These are phyloP conservation scores for Papilio protenor DNA, from an alignment of 2,888 invertebrate genomes.

Conservation along the genomic window DNA sequence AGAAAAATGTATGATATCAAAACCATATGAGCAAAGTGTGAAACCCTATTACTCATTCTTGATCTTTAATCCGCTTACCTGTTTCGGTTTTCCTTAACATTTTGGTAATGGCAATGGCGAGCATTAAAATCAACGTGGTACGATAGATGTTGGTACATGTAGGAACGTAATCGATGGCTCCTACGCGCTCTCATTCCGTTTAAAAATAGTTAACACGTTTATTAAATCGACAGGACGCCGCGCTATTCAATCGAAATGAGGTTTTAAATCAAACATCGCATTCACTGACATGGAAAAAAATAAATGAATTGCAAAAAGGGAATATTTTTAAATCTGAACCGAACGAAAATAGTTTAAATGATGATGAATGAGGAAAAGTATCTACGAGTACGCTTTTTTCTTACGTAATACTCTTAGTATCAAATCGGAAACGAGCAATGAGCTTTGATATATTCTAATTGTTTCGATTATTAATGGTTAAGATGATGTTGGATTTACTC, in stretches of 20 bases:
- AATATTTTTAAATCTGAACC: neutral
- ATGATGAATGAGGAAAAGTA: neutral
- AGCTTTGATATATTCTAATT: neutral
- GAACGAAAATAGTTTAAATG: neutral
- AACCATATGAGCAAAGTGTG: neutral
- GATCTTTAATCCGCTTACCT: neutral
- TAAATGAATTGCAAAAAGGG: neutral
- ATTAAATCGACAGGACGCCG: slow-evolving; percentile 31
- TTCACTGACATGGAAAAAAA: slow-evolving; percentile 7
- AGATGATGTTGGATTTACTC: neutral
- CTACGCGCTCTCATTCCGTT: slow-evolving; percentile 32
- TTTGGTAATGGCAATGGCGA: slow-evolving; percentile 21
- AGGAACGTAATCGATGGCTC: slow-evolving; percentile 31
- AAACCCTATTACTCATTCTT: slow-evolving; percentile 17
- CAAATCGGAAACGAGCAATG: neutral
- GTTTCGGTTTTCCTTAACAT: slow-evolving; percentile 1
- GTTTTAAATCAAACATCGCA: slow-evolving; percentile 22
- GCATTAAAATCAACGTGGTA: slow-evolving; percentile 20
- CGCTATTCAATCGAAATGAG: slow-evolving; percentile 33
- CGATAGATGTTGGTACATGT: slow-evolving; percentile 9
- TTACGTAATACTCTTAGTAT: neutral
- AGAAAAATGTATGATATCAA: neutral
- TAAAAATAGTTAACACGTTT: slow-evolving; percentile 37
- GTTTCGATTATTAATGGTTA: neutral
- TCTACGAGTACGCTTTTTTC: neutral